Evolutionary conservation across 1,140 invertebrate genomes (phyloP).

Genomic region (Cydia fagiglandana): DNA sequence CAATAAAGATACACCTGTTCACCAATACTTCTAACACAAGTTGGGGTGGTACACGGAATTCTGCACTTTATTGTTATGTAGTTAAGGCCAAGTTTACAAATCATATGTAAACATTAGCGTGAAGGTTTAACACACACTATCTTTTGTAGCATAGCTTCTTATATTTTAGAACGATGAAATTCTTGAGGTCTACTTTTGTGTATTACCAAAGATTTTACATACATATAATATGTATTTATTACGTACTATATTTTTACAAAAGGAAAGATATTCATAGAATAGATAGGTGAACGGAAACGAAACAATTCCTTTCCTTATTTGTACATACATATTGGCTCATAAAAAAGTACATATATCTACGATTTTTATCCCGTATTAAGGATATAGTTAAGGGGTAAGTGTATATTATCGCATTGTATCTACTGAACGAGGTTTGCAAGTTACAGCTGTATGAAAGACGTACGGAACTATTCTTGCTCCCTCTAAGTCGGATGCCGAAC

Average conservation of each 20-base stretch:
- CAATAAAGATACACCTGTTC: background rate
- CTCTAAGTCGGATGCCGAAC: slow-evolving; percentile 41
- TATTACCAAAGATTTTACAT: too few species aligned
- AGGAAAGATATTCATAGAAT: too few species aligned
- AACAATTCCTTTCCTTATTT: too few species aligned
- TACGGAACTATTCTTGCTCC: slow-evolving; percentile 45
- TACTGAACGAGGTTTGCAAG: background rate
- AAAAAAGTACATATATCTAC: too few species aligned
- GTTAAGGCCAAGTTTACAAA: background rate
- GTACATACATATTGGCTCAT: too few species aligned
- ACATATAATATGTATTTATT: too few species aligned
- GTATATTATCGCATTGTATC: slow-evolving; percentile 7
- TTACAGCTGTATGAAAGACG: slow-evolving; percentile 22
- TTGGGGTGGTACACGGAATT: background rate
- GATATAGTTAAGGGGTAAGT: too few species aligned
- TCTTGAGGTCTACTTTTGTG: too few species aligned
- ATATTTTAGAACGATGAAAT: background rate
- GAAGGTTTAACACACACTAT: background rate
- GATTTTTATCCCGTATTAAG: too few species aligned
- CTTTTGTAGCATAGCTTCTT: background rate
- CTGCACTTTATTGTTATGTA: background rate
- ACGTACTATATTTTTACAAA: too few species aligned
- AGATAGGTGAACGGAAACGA: too few species aligned
- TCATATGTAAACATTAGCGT: background rate
- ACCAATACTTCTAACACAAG: background rate